phyloP scores from a whole-genome alignment of 2,113 vertebrate species.

The Vulpes vulpes region DNA sequence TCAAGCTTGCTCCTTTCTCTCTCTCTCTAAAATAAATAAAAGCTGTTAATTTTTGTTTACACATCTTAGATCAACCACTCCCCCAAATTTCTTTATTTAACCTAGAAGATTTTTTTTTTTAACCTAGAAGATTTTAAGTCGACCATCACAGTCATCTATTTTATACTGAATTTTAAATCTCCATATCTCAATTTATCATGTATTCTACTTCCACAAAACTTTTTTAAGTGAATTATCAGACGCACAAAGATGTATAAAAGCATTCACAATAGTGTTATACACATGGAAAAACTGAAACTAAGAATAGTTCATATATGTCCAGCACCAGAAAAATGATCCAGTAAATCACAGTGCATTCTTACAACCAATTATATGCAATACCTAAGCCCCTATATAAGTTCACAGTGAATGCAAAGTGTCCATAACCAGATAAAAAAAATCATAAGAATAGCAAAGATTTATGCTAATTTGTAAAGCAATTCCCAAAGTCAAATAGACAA shows the following conservation, averaged over 20 bases:
- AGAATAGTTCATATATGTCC: neutral
- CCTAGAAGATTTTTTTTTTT: neutral
- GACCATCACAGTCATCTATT: neutral
- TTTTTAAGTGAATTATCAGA: neutral
- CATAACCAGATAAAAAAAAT: neutral
- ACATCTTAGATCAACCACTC: neutral
- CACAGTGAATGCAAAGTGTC: neutral
- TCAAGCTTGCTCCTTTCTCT: neutral
- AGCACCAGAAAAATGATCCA: neutral
- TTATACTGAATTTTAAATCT: neutral
- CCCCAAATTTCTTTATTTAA: neutral
- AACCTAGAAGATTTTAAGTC: neutral
- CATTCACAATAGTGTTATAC: neutral
- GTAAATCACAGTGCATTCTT: neutral
- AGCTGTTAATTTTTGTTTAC: neutral
- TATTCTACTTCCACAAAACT: neutral
- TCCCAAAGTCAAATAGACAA: neutral
- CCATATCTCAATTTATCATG: neutral
- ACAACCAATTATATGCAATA: neutral
- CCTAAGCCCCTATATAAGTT: neutral
- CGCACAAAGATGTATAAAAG: neutral
- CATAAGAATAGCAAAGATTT: neutral
- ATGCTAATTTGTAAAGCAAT: neutral
- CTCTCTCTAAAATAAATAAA: neutral
- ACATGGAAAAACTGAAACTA: neutral